Percentiles rank a stretch among this genome's conserved stretches.
These are phyloP conservation scores for Toxotes chatareus DNA, from an alignment of 2,113 vertebrate species.

Conservation along the genomic window DNA sequence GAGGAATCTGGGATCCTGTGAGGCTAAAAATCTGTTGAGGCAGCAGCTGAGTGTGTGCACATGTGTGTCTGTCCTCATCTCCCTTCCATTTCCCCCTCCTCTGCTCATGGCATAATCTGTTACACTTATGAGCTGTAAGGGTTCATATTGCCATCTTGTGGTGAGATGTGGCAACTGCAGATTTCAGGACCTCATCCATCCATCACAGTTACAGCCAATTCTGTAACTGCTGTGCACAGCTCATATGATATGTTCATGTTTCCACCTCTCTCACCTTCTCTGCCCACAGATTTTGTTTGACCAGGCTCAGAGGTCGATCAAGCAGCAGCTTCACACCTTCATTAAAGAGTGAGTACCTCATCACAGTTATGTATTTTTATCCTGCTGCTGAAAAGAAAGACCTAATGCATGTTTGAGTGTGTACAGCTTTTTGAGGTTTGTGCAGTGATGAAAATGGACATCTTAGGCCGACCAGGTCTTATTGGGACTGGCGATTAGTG, in stretches of 20 bases:
- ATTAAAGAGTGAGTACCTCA: conserved; percentile 95
- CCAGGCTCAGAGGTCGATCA: conserved; percentile 98
- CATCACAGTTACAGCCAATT: not conserved
- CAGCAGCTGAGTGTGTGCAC: conserved; percentile 41
- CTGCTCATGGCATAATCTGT: conserved; percentile 1
- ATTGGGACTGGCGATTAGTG: not conserved
- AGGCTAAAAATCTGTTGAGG: conserved; percentile 39
- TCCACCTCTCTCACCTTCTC: not conserved
- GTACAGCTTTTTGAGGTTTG: not conserved
- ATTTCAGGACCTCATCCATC: not conserved
- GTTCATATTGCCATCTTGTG: conserved; percentile 64
- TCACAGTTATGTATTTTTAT: conserved; percentile 17
- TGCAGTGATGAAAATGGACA: not conserved
- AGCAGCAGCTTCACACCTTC: conserved; percentile 96
- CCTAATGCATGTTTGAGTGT: not conserved
- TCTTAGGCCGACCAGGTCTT: not conserved
- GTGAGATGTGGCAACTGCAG: conserved; percentile 19
- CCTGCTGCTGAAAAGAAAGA: not conserved
- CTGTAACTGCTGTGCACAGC: not conserved
- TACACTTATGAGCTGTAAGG: not conserved
- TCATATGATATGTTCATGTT: not conserved
- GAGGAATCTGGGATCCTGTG: conserved; percentile 23
- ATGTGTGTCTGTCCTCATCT: conserved; percentile 4
- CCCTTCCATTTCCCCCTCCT: conserved; percentile 11
- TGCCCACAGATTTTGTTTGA: conserved; percentile 95